A percentile compares a stretch with the other conserved stretches of the same genome.
phyloP scores from a whole-genome alignment of 2,113 vertebrate species.

The Pontoporia blainvillei region DNA sequence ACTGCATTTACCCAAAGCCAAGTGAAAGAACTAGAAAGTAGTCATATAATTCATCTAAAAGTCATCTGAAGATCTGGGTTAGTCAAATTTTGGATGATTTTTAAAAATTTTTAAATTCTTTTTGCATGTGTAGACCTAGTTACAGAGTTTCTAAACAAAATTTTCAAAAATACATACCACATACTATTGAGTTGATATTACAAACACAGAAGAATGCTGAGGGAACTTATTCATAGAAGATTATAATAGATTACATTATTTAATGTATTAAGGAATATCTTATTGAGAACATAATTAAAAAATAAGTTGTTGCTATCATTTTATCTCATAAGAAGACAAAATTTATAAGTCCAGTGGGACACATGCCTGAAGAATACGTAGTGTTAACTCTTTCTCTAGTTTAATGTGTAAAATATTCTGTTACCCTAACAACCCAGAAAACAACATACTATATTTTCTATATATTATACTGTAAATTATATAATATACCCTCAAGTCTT shows the following conservation, averaged over 20 bases:
- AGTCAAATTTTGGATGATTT: background rate
- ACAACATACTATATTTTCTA: background rate
- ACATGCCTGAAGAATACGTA: background rate
- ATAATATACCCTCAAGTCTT: background rate
- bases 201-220: background rate
- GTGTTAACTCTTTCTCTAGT: background rate
- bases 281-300: background rate
- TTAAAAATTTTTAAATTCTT: background rate
- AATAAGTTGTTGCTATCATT: background rate
- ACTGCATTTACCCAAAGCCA: background rate
- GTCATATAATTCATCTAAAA: background rate
- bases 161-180: background rate
- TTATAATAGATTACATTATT: background rate
- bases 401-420: background rate
- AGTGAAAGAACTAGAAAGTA: background rate
- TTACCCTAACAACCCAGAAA: background rate
- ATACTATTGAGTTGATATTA: background rate
- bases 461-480: background rate
- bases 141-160: background rate
- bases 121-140: background rate
- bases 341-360: background rate
- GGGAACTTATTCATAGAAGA: background rate
- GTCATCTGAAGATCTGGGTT: background rate
- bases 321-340: background rate
- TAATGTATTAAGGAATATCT: background rate